Evolutionary conservation across 2,888 invertebrate genomes (phyloP), one percentile per base, ranked within the genome.

Genomic region (Andrena dorsata): DNA sequence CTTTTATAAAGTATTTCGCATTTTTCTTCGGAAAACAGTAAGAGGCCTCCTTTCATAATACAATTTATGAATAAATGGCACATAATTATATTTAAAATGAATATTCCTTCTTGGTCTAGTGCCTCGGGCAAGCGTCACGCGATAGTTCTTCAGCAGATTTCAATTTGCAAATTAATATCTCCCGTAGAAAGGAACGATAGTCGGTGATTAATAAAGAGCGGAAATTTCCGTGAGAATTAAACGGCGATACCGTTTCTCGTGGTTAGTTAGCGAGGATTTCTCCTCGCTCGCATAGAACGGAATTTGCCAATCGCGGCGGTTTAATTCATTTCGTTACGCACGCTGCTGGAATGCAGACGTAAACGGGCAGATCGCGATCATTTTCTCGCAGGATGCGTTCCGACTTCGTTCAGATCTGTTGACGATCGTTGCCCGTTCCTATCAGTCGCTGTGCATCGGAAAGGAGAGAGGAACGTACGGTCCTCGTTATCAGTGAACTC

Each of bases 401-500:
- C 26, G 49, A 70, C 41, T 81, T 71, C 41, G 32, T 63, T 51
- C 26, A 51, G 58, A 32, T 51, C 47, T 61, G 56, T 16, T 65
- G 71, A 82, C 56, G 51, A 20, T n/a, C 47, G 20, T 23, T 20
- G 16, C 3, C 30, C 26, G 28, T 66, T 28, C 20, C 53, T 6
- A 28, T 56, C 8, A 30, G 26, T n/a, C 8, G 35, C 28, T 16
- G 26, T 20, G 35, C 4, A 7, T 41, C 16, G 7, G 7, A 41
- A 64, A 35, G 32, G 51, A 66, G 61, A 72, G 20, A 51, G 51
- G 49, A 32, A 66, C 23, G 26, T 30, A 20, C 30, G 23, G 64
- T 53, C 28, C 64, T 32, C 53, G 64, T 76, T 80, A 82, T 80
- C 82, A 74, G 65, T 65, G 64, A 80, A 72, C 64, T 80, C 73